Evolutionary conservation across 2,113 vertebrate genomes (phyloP).

Genomic region (Rhinoptilus africanus): DNA sequence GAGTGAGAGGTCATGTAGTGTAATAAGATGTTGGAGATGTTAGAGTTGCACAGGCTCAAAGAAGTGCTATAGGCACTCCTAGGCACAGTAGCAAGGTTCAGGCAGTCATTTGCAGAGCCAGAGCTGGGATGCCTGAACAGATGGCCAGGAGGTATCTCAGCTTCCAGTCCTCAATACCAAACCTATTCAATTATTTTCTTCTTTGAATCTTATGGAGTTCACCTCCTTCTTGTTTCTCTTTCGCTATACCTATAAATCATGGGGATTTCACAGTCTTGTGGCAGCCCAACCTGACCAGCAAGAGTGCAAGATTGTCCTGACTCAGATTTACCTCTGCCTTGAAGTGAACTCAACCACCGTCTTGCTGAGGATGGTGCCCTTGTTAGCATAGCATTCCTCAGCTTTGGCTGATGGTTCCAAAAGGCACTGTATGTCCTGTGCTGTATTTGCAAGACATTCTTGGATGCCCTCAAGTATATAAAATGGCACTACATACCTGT

Average conservation of each 20-base stretch:
- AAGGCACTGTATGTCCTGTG: background rate
- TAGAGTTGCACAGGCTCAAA: background rate
- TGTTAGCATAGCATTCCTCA: rapidly evolving
- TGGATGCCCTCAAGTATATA: background rate
- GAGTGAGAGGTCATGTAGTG: background rate
- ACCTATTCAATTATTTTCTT: background rate
- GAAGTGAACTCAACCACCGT: background rate
- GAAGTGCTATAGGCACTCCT: too few species aligned
- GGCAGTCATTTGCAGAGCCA: background rate
- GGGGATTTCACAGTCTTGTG: background rate
- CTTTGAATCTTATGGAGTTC: background rate
- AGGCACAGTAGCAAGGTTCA: too few species aligned
- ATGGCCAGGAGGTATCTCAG: background rate
- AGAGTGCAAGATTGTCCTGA: background rate
- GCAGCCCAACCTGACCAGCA: background rate
- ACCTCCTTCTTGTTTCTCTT: background rate
- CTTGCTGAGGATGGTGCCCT: background rate
- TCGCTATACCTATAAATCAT: background rate
- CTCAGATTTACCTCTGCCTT: background rate
- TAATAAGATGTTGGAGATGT: background rate
- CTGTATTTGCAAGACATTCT: background rate
- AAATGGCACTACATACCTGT: background rate
- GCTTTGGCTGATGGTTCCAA: background rate
- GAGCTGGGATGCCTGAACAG: background rate
- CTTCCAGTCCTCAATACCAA: background rate